Base-by-base conservation (phyloP, 2,113 vertebrate genomes). In the Anarhynchus alexandrinus region DNA sequence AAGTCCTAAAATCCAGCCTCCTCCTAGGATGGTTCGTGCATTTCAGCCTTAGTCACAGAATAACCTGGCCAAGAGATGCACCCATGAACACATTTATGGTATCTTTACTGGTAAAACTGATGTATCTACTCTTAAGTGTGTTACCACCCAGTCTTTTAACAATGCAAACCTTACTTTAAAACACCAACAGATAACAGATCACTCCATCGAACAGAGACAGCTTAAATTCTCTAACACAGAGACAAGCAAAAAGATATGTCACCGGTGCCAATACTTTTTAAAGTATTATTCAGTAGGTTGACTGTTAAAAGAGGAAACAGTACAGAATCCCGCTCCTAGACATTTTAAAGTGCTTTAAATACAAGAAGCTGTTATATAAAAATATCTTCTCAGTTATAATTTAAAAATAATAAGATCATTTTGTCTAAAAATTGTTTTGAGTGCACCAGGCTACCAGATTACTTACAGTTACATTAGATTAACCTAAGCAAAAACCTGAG, bases 391-490 rank as follows among this genome's bases (percentile, higher is more conserved):
- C 22, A 54, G 40, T 77, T 92, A 36, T 77, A 85, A 82, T 57
- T 85, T 85, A 47, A 93, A 95, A 86, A 54, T 61, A 77, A 23
- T 40, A 43, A 9, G 12, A 82, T 34, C 4, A 43, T 79, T 91
- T 89, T 69, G 36, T 80, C 81, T 94, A 89, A 94, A 91, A 95
- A 54, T 38, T 82, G 20, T 40, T 84, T 82, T 51, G 29, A 65
- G 51, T 58, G 23, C 71, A 93, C 58, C 40, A 82, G 58, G 45
- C 54, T 94, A 59, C 54, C n/a, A 66, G 70, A 95, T 76, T 94
- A 88, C 91, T 94, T 94, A 89, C 89, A 89, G 83, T 86, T 96
- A 94, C 73, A 94, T 82, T 82, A 80, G 58, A 91, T 93, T 88
- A 95, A 88, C 82, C 82, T 80, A 74, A 94, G 92, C 72, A 94